Evolutionary conservation across 2,113 vertebrate species (phyloP).

Genomic region (human (Homo sapiens)): GRCh38 chr11:57745501-57746000

Average conservation of each 20-base stretch:
- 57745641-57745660: constrained; percentile 54
- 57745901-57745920: constrained; percentile 83
- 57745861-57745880: constrained; percentile 69
- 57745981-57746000: constrained; percentile 90
- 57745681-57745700: fast-evolving
- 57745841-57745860: constrained; percentile 82
- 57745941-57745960: constrained; percentile 87
- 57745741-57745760: not conserved
- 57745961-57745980: constrained; percentile 86
- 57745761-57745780: constrained; percentile 19
- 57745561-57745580: constrained; percentile 24
- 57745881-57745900: constrained; percentile 81
- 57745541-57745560: not conserved
- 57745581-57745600: constrained; percentile 25
- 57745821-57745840: not conserved
- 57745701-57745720: fast-evolving
- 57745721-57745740: not conserved
- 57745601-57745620: constrained; percentile 3
- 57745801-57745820: constrained; percentile 59
- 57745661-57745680: not conserved
- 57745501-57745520: constrained; percentile 25
- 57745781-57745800: not conserved
- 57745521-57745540: constrained; percentile 8
- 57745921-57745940: constrained; percentile 86
- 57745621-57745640: constrained; percentile 11